Evolutionary conservation across 2,113 vertebrate genomes (phyloP), one percentile per base, ranked within the genome.

Genomic region (Elephantulus edwardii): DNA sequence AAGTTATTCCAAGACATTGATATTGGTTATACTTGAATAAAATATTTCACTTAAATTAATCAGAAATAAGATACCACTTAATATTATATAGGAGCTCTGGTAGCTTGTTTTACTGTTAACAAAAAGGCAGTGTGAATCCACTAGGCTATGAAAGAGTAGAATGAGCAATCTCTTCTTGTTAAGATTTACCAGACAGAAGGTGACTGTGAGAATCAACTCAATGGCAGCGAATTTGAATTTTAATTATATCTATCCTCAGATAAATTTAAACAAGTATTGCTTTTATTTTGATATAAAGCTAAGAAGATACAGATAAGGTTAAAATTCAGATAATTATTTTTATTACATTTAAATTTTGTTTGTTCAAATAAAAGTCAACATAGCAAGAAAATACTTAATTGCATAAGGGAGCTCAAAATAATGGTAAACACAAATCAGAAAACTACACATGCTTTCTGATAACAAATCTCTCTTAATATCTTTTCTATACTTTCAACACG

Each of bases 271-370:
- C n/a, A n/a, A n/a, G n/a, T n/a, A n/a, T n/a, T n/a, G n/a, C n/a
- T n/a, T n/a, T n/a, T n/a, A n/a, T n/a, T n/a, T n/a, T n/a, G n/a
- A n/a, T n/a, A n/a, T 16, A 78, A 28, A 92, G 28, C 70, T 79
- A 62, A 88, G 17, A 68, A 78, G 17, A 19, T 22, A 77, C 42
- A 6, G n/a, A 5, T 16, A 16, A 24, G 58, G 42, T 83, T 83
- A 84, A 82, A 85, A 87, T 54, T 88, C 58, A 92, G 50, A n/a
- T 10, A 78, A 40, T 50, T 44, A 52, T 50, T 89, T 79, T 77
- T 30, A 60, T 72, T n/a, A 52, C 5, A 62, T 22, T 74, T 64
- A 72, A 75, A 74, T 68, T 85, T 85, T 86, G 56, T 38, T 83
- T 70, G 30, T 94, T 88, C 22, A 86, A 78, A 66, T 70, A 35